phyloP scores from a whole-genome alignment of 1,140 invertebrate species.

The Popillia japonica region DNA sequence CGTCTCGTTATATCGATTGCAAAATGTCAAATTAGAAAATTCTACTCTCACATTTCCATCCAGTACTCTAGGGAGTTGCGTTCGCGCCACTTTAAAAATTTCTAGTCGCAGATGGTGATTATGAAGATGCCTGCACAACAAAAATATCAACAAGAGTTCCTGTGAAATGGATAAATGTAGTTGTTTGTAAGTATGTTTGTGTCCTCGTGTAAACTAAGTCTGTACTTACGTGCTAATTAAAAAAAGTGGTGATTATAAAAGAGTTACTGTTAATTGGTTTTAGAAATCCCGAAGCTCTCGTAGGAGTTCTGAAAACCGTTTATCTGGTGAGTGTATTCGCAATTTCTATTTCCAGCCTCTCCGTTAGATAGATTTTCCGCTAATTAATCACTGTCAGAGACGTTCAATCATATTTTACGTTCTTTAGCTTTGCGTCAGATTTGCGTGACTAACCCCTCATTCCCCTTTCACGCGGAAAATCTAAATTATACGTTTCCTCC shows the following conservation, averaged over 20 bases:
- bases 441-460: background rate
- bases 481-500: background rate
- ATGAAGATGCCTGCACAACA: conserved; percentile 16
- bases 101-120: background rate
- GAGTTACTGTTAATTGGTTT: no score
- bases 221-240: no score
- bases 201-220: no score
- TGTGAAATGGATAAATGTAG: conserved; percentile 18
- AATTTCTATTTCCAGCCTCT: background rate
- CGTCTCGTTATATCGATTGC: conserved; percentile 36
- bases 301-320: conserved; percentile 26
- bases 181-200: conserved; percentile 15
- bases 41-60: no score
- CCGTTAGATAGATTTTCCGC: background rate
- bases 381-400: background rate
- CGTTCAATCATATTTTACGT: background rate
- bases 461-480: background rate
- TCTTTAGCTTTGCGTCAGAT: background rate
- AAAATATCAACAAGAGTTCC: background rate
- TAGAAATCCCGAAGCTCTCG: conserved; percentile 25
- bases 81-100: background rate
- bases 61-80: background rate
- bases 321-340: conserved; percentile 30
- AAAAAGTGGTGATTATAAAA: no score
- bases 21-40: conserved; percentile 23